A percentile compares a stretch with the other conserved stretches of the same genome.
phyloP scores from a whole-genome alignment of 2,113 vertebrate species.

The Leiothrix lutea region DNA sequence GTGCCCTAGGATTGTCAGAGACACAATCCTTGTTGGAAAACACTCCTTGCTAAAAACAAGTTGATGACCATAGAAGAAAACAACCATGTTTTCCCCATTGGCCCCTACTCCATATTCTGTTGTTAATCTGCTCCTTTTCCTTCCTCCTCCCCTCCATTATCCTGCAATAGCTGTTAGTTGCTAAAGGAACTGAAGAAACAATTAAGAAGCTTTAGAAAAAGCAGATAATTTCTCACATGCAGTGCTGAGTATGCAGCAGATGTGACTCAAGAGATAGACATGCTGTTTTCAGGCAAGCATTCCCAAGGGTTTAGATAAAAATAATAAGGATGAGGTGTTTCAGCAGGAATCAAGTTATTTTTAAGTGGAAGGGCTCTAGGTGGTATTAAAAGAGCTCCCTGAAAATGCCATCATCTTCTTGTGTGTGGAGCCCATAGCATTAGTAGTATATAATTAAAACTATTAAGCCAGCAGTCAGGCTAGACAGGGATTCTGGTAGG shows the following conservation, averaged over 20 bases:
- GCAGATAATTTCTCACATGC: conserved; percentile 5
- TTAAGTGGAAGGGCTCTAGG: neutral
- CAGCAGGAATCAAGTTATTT: conserved; percentile 27
- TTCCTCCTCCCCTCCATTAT: neutral
- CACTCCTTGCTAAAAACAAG: neutral
- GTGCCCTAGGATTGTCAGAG: neutral
- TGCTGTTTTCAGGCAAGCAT: conserved; percentile 6
- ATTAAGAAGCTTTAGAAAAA: conserved; percentile 26
- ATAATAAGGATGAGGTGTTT: neutral
- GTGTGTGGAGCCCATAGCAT: neutral
- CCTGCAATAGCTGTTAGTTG: neutral
- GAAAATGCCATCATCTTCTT: neutral
- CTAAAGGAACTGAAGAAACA: conserved; percentile 27
- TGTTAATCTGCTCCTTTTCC: neutral
- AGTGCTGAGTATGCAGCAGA: conserved; percentile 9
- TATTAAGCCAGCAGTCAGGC: neutral
- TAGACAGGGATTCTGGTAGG: neutral
- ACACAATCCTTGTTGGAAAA: neutral
- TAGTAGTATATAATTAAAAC: neutral
- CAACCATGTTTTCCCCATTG: neutral
- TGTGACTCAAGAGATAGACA: conserved; percentile 29
- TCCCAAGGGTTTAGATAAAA: conserved; percentile 31
- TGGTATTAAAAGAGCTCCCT: neutral
- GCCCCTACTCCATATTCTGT: neutral
- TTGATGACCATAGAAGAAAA: neutral